A percentile compares a stretch with the other conserved stretches of the same genome.
These are phyloP conservation scores for Mercenaria mercenaria DNA, from an alignment of 1,140 invertebrate genomes.

Conservation along the genomic window DNA sequence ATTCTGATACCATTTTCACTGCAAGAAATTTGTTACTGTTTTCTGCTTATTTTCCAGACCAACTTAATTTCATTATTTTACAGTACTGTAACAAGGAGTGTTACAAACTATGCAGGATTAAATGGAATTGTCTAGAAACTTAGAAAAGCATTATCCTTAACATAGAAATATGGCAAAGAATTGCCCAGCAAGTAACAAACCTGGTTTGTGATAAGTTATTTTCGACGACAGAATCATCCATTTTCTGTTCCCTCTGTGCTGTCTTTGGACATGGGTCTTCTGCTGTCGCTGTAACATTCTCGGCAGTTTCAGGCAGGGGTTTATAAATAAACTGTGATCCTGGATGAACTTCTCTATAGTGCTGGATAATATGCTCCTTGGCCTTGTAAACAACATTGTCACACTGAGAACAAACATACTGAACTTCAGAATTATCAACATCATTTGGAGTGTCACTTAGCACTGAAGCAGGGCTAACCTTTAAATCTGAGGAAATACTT, in stretches of 20 bases:
- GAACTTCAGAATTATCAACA: conserved; percentile 54
- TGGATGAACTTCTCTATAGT: conserved; percentile 77
- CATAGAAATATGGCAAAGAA: too few relatives aligned
- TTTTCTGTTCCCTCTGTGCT: background rate
- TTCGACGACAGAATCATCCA: background rate
- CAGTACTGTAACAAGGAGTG: too few relatives aligned
- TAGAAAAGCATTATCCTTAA: too few relatives aligned
- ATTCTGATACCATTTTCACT: too few relatives aligned
- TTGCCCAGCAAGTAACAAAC: too few relatives aligned
- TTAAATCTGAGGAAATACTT: background rate
- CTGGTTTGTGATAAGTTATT: background rate
- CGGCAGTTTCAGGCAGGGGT: conserved; percentile 64
- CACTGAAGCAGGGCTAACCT: background rate
- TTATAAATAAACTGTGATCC: conserved; percentile 75
- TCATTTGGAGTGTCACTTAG: conserved; percentile 5
- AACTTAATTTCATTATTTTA: too few relatives aligned
- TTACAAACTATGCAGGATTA: too few relatives aligned
- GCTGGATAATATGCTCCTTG: conserved; percentile 73
- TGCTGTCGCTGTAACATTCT: conserved; percentile 75
- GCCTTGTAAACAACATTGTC: conserved; percentile 72
- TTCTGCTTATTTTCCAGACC: too few relatives aligned
- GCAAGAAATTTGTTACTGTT: too few relatives aligned
- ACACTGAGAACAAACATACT: conserved; percentile 79
- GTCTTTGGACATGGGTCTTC: background rate
- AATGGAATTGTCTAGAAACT: too few relatives aligned